Evolutionary conservation across 2,888 invertebrate genomes (phyloP), one percentile per base, ranked within the genome.

Genomic region (Hypomecis punctinalis): DNA sequence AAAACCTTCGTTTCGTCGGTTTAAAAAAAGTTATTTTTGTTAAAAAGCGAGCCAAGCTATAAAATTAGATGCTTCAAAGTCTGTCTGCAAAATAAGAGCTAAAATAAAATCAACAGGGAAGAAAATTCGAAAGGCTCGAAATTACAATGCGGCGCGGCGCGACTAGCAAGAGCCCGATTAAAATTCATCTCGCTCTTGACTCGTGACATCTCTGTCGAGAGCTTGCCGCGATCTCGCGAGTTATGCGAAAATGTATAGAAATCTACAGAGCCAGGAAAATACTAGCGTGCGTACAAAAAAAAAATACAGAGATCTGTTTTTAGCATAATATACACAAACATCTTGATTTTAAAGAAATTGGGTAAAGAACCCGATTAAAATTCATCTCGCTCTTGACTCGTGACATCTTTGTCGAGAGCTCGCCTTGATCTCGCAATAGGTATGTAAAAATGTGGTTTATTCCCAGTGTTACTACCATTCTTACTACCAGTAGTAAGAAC

Each of bases 131-230:
- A 51, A 7, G 39, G 10, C 8, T n/a, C 40, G 45, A 59, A 63
- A 63, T 63, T 63, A 63, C 59, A 59, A 63, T 51, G 49, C 60
- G 51, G 59, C 45, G 47, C 59, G 11, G 43, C 3, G 63, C 49
- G 45, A 54, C 72, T 75, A 71, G 75, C 63, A 74, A 59, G 63
- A 64, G 62, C 63, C 75, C 77, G 73, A 75, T 82, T 82, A 76
- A 76, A 72, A 82, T 82, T 81, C 81, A 78, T 68, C 75, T 69
- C 77, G 72, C 67, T 51, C 66, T 72, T 49, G 61, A 63, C 46
- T 71, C 71, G 74, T 78, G 78, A 78, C 80, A 75, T 70, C 74
- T 67, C 63, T 70, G 77, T 79, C 76, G 78, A 79, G 76, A 68
- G 63, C 61, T 63, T 47, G 66, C 62, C 66, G 68, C 53, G 69